Base-by-base conservation (phyloP, 2,888 invertebrate species). In the Dysmachus trigonus region DNA sequence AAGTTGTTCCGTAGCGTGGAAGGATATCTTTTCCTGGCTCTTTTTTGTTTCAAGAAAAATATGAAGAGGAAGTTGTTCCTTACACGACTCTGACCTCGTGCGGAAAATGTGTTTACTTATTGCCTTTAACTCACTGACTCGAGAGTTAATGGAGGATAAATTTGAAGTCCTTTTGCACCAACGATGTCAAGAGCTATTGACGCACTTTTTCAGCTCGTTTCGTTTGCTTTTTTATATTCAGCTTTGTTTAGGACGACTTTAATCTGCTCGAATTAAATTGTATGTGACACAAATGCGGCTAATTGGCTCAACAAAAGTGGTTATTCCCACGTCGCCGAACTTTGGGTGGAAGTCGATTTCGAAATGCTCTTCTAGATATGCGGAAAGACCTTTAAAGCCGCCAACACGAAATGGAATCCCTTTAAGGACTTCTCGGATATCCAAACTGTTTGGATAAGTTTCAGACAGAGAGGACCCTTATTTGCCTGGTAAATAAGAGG, bases 401-500 rank as follows among this genome's bases (percentile, higher is more conserved):
- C 30, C 30, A 76, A 35, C 76, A 76, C 22, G 22, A 76, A 22
- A 15, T 27, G 30, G 22, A 77, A 47, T 77, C 47, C 77, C 47
- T 27, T 77, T 47, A 77, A 47, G 77, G 41, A 18, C 77, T 15
- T 22, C 77, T 41, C 18, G 47, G 47, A 47, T 47, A 77, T 47
- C 77, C 77, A 77, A 47, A 77, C 47, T 77, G 77, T 77, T 77
- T 77, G 77, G 77, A 77, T 77, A 77, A 77, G 47, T 41, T 73
- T n/a, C 47, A 22, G 10, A 6, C 30, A n/a, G 0, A 35, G 77
- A 27, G 41, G 7, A 27, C 47, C 77, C 77, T 47, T 77, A 77
- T 77, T 77, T 77, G 77, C 18, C 47, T 47, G 47, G 47, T 47
- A 77, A 77, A 77, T 47, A 77, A 27, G 27, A 41, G 47, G 15